Conservation (phyloP, 2,797 vertebrate genomes). For the Orientallactaga sibirica region DNA sequence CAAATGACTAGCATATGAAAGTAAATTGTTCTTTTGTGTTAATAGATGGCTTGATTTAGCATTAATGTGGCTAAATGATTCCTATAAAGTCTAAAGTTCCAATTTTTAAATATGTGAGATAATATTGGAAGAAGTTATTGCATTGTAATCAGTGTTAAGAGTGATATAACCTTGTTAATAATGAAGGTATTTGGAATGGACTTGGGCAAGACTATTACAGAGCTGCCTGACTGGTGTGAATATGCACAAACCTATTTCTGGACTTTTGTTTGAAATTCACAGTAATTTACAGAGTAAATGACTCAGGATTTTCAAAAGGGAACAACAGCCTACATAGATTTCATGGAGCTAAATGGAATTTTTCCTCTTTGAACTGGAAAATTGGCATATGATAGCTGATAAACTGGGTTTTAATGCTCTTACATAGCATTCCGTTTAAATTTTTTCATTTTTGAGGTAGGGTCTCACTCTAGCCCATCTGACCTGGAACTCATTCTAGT, state of each 20-base stretch:
- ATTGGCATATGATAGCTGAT: slow-evolving; percentile 46
- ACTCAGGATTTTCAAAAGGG: slow-evolving; percentile 73
- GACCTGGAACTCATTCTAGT: too few species aligned
- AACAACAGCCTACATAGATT: slow-evolving; percentile 71
- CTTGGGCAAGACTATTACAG: slow-evolving; percentile 77
- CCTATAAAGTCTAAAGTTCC: slow-evolving; percentile 52
- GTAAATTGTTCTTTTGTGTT: slow-evolving; percentile 57
- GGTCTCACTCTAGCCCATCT: too few species aligned
- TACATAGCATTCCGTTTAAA: slow-evolving; percentile 78
- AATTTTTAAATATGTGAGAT: slow-evolving; percentile 75
- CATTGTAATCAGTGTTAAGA: slow-evolving; percentile 67
- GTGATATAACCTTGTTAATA: slow-evolving; percentile 74
- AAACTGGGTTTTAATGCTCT: slow-evolving; percentile 69
- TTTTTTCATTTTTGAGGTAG: slow-evolving; percentile 59
- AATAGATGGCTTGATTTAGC: slow-evolving; percentile 71
- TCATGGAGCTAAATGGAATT: slow-evolving; percentile 77
- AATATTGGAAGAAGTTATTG: slow-evolving; percentile 63
- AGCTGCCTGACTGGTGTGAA: slow-evolving; percentile 78
- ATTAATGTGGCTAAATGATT: slow-evolving; percentile 65
- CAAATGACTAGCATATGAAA: slow-evolving; percentile 70
- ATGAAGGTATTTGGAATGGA: slow-evolving; percentile 78
- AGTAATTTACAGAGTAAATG: slow-evolving; percentile 82
- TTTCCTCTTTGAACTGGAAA: slow-evolving; percentile 71
- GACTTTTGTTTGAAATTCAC: slow-evolving; percentile 81
- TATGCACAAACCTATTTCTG: slow-evolving; percentile 81